Evolutionary conservation across 2,113 vertebrate species (phyloP).

Genomic region (Myanophis thanlyinensis): DNA sequence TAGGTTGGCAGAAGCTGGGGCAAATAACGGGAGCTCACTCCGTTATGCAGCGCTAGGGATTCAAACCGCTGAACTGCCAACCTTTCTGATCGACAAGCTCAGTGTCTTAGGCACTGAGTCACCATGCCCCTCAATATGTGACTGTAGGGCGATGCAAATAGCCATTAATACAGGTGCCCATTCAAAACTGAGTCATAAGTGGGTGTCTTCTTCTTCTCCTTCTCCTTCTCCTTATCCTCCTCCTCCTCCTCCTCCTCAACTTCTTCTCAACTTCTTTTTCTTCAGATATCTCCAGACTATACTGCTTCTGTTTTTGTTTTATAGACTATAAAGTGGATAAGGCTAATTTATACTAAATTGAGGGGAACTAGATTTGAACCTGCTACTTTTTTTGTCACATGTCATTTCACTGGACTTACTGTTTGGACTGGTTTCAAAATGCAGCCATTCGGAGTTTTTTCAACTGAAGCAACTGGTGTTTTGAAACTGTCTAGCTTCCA

Average conservation of each 20-base stretch:
- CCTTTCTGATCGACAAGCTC: too few species aligned
- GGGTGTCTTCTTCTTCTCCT: rapidly evolving
- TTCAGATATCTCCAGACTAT: neutral
- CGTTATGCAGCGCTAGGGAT: too few species aligned
- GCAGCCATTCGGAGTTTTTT: neutral
- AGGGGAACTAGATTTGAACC: neutral
- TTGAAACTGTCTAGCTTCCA: neutral
- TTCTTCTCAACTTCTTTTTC: neutral
- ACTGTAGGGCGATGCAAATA: neutral
- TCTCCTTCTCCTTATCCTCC: too few species aligned
- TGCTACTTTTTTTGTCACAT: neutral
- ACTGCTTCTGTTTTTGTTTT: neutral
- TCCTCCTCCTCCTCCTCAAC: too few species aligned
- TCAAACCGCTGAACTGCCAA: too few species aligned
- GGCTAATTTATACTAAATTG: neutral
- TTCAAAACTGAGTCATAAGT: too few species aligned
- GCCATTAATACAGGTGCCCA: neutral
- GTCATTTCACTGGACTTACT: neutral
- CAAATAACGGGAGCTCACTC: too few species aligned
- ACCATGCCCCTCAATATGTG: too few species aligned
- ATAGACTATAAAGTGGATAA: neutral
- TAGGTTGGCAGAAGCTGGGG: too few species aligned
- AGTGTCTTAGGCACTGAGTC: too few species aligned
- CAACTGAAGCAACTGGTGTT: neutral
- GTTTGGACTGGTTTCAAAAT: neutral